Base-by-base conservation (phyloP, 2,797 vertebrate species). In the Acipenser transmontanus region DNA sequence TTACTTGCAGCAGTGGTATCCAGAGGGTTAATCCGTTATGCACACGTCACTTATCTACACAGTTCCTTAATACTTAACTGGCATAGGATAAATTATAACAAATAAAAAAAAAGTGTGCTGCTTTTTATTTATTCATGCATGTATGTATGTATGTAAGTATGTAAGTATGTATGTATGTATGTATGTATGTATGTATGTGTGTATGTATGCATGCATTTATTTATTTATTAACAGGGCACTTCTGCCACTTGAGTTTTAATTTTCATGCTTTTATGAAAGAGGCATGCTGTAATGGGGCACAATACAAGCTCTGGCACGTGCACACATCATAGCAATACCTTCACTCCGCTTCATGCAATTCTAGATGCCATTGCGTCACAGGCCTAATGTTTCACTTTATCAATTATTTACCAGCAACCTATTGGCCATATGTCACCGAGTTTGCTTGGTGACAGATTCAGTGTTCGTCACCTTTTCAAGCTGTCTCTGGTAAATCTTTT, bases 331-430 rank as follows among this genome's bases (percentile, higher is more conserved):
- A 61, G 68, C 72, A 71, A 65, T 77, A 67, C 17, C 17, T 17
- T 17, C 17, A 34, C 34, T 75, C 78, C 71, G 77, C 17, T 17
- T 61, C 12, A 74, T 80, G 88, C 87, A 84, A 89, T 61, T 56
- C 71, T 67, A 87, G 83, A 65, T 14, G 72, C 72, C 83, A 62
- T 77, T 80, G 74, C 69, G 50, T 72, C 72, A 74, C 70, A 73
- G 34, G 78, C 81, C 79, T 90, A 85, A 73, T 34, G 82, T 93
- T 93, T 91, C 91, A 79, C 73, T 74, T 74, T 71, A 88, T 93
- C 83, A 93, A 93, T 91, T 89, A 93, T 93, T 93, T 89, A 93
- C 84, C 76, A 78, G 72, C 82, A 85, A 81, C 77, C 88, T 83
- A 88, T 74, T 84, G 73, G 81, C 89, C 89, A 84, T 87, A 91